Evolutionary conservation across 2,797 vertebrate genomes (phyloP).

Genomic region (Leptodactylus fallax): DNA sequence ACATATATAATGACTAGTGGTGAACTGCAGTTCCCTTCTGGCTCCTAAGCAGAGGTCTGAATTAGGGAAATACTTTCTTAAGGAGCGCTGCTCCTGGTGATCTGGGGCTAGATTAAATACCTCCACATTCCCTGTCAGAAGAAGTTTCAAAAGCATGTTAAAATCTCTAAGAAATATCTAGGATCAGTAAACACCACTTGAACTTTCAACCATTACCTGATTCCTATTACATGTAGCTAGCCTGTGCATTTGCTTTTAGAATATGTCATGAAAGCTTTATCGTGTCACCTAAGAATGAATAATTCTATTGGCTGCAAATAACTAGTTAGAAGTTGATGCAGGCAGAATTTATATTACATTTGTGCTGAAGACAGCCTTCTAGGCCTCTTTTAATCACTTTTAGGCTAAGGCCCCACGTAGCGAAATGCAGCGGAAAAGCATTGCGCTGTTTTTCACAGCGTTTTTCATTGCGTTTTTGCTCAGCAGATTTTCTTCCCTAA

Average conservation of each 20-base stretch:
- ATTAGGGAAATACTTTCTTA: conserved; percentile 7
- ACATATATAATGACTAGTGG: conserved; percentile 42
- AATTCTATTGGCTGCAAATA: neutral
- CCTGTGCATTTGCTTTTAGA: neutral
- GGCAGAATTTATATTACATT: no score
- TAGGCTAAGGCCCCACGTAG: no score
- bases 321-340: no score
- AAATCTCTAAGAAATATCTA: neutral
- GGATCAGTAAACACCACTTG: neutral
- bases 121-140: neutral
- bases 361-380: no score
- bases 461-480: no score
- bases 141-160: conserved; percentile 21
- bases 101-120: neutral
- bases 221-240: neutral
- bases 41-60: conserved; percentile 17
- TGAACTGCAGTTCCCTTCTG: conserved; percentile 31
- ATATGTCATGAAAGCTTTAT: neutral
- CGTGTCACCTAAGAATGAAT: neutral
- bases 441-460: no score
- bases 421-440: no score
- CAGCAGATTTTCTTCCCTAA: no score
- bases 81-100: neutral
- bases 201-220: neutral
- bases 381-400: no score